Base-by-base conservation (phyloP, 2,888 invertebrate genomes). In the Exocentrus adspersus region DNA sequence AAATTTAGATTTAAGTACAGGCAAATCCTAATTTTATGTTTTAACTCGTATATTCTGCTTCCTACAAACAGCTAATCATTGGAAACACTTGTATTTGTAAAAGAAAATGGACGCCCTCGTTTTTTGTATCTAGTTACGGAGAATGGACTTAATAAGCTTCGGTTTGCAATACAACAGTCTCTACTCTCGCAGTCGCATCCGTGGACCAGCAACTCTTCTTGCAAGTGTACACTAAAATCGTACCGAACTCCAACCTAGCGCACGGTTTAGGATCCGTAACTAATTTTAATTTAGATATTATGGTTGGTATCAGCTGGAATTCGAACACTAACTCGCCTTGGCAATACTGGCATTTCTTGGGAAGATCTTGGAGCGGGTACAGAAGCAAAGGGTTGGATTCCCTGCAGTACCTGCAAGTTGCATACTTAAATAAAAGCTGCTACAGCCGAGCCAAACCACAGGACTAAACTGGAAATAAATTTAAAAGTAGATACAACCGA, bases 201-300 rank as follows among this genome's bases (percentile, higher is more conserved):
- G 87, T 84, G 57, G 88, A 87, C 95, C 95, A 95, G 82, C 96
- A 96, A 78, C 93, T 95, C 75, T 88, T 87, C 37, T 87, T 84
- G 80, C 96, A 97, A 1, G 95, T 92, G 79, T 90, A 95, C 12
- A 95, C 84, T 10, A 95, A 83, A 1, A 94, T 90, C n/a, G 93
- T 94, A 6, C 95, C 93, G 80, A 92, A 95, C 81, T 96, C 95
- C 41, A 93, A 82, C 68, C 88, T 86, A 4, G 85, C 74, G 7
- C 68, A 68, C 10, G 85, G 85, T 16, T 85, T 82, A 1, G 81
- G 76, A 64, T 86, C 86, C 28, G 82, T 85, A 14, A 84, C 81
- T 50, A 93, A 81, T 54, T 85, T 84, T 30, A 95, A 83, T 60
- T 90, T 88, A 16, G 90, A 88, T 59, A 95, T 90, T 32, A 95